Evolutionary conservation across 2,888 invertebrate genomes (phyloP), one percentile per base, ranked within the genome.

Genomic region (Drosophila emarginata): DNA sequence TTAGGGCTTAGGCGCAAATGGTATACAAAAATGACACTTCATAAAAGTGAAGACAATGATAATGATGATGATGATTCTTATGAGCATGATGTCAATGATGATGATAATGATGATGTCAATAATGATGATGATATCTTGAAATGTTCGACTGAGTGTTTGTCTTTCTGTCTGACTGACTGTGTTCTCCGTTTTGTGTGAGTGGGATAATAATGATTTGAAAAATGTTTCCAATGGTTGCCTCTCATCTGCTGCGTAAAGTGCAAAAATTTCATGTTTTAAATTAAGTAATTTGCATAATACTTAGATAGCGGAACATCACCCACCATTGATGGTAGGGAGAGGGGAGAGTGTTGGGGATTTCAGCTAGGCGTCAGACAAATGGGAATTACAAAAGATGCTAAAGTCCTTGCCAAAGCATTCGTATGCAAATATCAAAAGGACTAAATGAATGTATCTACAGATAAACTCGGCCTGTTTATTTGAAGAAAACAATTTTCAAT

Each of bases 1-100:
- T 68, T 73, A 63, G 60, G 73, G 59, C 64, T 79, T 81, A 79
- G 74, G 79, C 84, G 64, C 68, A 79, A 82, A 82, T 74, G 79
- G 61, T 78, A 77, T 78, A 84, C 80, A 79, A 74, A 83, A 82
- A 82, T 84, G 80, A 79, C 83, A 84, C 84, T 84, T 85, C 83
- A 85, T 84, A 83, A 85, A 82, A 85, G 74, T 82, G 68, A 82
- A 79, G 80, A 74, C 80, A 69, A 80, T 79, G 77, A 80, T 84
- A 79, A 82, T 76, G 84, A 78, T 73, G 60, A 82, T 76, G 84
- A 78, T 73, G 60, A 64, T 67, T 54, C 70, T 65, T 72, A 68
- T 39, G 65, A 61, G 52, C 67, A 69, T 40, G 67, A 64, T 12
- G 67, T 40, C 40, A 67, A 60, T 61, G 73, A 67, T 50, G 67